These are phyloP conservation scores for Melanerpes aurifrons DNA, from an alignment of 2,113 vertebrate species.

Conservation along the genomic window DNA sequence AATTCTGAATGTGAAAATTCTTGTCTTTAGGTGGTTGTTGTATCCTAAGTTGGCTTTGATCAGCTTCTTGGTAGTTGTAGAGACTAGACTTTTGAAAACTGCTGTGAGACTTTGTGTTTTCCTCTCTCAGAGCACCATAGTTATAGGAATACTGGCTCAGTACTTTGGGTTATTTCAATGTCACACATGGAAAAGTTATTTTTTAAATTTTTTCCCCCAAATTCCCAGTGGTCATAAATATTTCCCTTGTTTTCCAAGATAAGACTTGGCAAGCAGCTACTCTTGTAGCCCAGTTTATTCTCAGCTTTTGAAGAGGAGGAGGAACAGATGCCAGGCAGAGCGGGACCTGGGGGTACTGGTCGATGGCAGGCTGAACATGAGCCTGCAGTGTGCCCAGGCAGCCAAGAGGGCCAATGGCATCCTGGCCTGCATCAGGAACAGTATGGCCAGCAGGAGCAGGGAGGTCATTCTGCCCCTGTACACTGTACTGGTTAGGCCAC, in stretches of 20 bases:
- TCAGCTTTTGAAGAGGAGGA: not conserved
- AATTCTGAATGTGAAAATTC: not conserved
- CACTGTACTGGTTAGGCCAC: no score
- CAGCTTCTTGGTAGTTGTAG: not conserved
- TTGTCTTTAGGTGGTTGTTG: not conserved
- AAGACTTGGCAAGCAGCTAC: constrained; percentile 20
- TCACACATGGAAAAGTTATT: not conserved
- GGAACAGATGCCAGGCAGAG: no score
- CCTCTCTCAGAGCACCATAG: not conserved
- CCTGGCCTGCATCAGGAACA: no score
- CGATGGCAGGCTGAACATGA: no score
- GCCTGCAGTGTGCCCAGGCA: no score
- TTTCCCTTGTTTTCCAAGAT: constrained; percentile 28
- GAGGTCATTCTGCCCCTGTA: no score
- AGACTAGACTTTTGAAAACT: not conserved
- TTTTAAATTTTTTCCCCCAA: not conserved
- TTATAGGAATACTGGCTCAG: not conserved
- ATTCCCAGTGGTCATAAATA: not conserved
- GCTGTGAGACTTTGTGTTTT: not conserved
- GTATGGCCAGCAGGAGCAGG: no score
- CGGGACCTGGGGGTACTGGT: no score
- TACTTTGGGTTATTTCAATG: not conserved
- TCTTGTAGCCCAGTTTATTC: not conserved
- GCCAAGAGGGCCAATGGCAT: no score
- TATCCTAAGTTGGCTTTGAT: not conserved